These are phyloP conservation scores for Egretta garzetta DNA, from an alignment of 2,113 vertebrate genomes.

Conservation along the genomic window DNA sequence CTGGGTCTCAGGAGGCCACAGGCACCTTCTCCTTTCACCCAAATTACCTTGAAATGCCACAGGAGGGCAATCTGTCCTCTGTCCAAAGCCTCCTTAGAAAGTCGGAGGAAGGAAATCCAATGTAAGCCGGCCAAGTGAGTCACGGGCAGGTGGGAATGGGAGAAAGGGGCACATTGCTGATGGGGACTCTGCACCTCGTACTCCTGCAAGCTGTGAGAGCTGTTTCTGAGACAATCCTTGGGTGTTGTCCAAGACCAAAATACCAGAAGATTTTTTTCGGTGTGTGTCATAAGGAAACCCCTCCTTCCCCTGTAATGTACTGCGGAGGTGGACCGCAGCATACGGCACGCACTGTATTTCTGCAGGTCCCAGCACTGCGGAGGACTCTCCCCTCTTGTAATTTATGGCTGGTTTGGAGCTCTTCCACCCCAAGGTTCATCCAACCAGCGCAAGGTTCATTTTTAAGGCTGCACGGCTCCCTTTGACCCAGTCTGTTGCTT, in stretches of 20 bases:
- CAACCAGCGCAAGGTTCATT: background rate
- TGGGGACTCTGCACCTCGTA: background rate
- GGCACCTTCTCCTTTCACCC: background rate
- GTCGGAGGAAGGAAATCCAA: background rate
- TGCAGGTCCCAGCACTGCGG: background rate
- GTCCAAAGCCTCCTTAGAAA: background rate
- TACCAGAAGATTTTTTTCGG: background rate
- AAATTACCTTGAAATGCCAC: background rate
- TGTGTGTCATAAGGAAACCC: background rate
- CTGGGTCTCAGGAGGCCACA: background rate
- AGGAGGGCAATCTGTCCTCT: background rate
- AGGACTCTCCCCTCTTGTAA: background rate
- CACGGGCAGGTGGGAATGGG: fast-evolving
- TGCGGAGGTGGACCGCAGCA: fast-evolving
- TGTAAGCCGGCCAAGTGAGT: background rate
- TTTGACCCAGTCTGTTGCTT: background rate
- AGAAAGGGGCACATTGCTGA: fast-evolving
- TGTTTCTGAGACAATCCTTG: background rate
- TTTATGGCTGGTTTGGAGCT: background rate
- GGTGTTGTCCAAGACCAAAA: background rate
- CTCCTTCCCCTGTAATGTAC: background rate
- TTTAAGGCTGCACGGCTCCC: background rate
- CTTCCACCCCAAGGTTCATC: background rate
- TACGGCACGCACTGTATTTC: fast-evolving
- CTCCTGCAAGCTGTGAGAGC: background rate